These are phyloP conservation scores for Drosophila pegasa DNA, from an alignment of 2,888 invertebrate species.

Conservation along the genomic window DNA sequence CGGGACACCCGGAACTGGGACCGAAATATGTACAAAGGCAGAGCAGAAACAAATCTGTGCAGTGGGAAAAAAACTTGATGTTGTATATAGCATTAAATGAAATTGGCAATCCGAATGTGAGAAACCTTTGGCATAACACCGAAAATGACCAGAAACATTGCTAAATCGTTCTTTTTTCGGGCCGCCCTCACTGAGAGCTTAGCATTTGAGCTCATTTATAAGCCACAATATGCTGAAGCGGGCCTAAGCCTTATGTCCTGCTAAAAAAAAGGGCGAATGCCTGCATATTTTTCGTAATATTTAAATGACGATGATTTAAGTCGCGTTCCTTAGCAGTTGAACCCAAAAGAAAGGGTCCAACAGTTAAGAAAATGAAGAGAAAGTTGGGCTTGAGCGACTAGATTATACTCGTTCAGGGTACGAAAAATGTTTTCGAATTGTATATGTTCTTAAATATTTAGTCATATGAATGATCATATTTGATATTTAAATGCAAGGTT, in stretches of 20 bases:
- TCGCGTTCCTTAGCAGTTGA: slow-evolving; percentile 18
- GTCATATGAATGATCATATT: too few relatives aligned
- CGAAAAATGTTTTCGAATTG: too few relatives aligned
- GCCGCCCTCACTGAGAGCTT: neutral
- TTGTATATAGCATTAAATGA: slow-evolving; percentile 3
- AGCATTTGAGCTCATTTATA: slow-evolving; percentile 10
- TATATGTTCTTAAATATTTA: too few relatives aligned
- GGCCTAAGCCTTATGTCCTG: slow-evolving; percentile 50
- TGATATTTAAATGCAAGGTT: too few relatives aligned
- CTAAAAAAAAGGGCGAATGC: slow-evolving; percentile 29
- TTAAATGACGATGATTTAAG: slow-evolving; percentile 57
- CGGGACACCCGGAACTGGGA: slow-evolving; percentile 20
- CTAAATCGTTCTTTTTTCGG: neutral
- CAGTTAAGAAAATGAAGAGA: neutral
- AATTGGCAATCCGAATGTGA: slow-evolving; percentile 45
- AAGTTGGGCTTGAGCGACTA: neutral
- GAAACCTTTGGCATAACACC: slow-evolving; percentile 45
- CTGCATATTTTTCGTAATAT: slow-evolving; percentile 14
- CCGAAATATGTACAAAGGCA: slow-evolving; percentile 26
- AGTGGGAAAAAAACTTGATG: slow-evolving; percentile 33
- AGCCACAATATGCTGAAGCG: slow-evolving; percentile 39
- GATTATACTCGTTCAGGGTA: neutral
- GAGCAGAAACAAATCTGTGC: slow-evolving; percentile 20
- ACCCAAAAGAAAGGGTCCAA: neutral
- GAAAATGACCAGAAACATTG: slow-evolving; percentile 42